Percentiles rank a stretch among this genome's conserved stretches.
These are phyloP conservation scores for Stenotaenia linearis DNA, from an alignment of 2,888 invertebrate species.

Conservation along the genomic window DNA sequence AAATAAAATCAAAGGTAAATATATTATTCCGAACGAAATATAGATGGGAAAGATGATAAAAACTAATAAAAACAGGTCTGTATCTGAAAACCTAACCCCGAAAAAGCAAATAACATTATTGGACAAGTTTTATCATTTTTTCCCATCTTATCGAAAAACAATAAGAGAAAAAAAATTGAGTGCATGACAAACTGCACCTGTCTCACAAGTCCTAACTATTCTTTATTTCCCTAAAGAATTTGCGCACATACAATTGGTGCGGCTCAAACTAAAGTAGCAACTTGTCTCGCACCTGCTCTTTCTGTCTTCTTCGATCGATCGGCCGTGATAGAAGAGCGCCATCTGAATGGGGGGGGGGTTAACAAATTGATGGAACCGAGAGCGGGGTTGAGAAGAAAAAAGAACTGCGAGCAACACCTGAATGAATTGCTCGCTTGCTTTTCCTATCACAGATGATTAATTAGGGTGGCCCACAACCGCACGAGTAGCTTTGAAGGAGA, in stretches of 20 bases:
- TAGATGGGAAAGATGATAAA: background rate
- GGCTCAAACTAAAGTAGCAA: background rate
- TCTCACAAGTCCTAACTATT: background rate
- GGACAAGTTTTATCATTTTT: background rate
- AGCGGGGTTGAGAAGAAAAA: background rate
- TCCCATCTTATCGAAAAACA: background rate
- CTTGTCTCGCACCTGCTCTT: background rate
- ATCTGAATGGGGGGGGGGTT: background rate
- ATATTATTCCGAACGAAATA: background rate
- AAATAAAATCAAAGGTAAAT: slow-evolving; percentile 34
- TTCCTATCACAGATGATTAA: background rate
- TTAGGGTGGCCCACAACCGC: background rate
- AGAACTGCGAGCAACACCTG: background rate
- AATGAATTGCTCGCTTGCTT: background rate
- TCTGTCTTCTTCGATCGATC: background rate
- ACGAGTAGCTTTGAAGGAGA: background rate
- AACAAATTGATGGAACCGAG: background rate
- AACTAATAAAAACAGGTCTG: background rate
- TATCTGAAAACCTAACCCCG: background rate
- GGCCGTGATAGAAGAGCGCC: background rate
- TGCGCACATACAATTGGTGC: background rate
- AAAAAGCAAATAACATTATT: background rate
- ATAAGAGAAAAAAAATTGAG: background rate
- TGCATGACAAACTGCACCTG: background rate
- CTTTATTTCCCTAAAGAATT: background rate